phyloP scores from a whole-genome alignment of 2,797 vertebrate genomes.

The Galagoides demidoff region DNA sequence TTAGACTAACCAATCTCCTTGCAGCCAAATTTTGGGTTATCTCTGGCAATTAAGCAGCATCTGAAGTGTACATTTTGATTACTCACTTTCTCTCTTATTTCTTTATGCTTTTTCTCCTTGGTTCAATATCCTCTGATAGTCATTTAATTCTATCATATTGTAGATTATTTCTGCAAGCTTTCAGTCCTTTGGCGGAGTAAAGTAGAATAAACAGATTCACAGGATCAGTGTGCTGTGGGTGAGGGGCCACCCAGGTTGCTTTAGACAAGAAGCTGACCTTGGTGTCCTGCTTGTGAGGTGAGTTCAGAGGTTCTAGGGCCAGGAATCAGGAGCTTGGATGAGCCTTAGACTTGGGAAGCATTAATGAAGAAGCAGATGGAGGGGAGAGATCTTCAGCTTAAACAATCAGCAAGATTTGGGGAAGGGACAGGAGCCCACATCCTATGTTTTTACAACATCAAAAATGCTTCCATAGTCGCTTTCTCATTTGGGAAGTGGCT shows the following conservation, averaged over 20 bases:
- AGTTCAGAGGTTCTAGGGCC: background rate
- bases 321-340: background rate
- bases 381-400: background rate
- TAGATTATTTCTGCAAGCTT: slow-evolving; percentile 3
- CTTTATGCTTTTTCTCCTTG: background rate
- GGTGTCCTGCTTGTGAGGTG: background rate
- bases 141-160: background rate
- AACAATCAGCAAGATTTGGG: background rate
- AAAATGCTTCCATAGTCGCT: background rate
- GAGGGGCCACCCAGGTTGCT: background rate
- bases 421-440: background rate
- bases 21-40: background rate
- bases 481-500: slow-evolving; percentile 38
- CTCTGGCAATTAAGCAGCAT: background rate
- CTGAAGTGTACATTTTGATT: background rate
- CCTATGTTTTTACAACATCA: background rate
- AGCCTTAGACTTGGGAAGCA: background rate
- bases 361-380: background rate
- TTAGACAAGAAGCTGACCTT: background rate
- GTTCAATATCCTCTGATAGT: background rate
- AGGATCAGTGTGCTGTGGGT: background rate
- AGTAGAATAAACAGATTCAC: background rate
- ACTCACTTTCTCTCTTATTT: background rate
- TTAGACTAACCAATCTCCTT: background rate
- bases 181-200: background rate